Conservation (phyloP, 1,140 invertebrate genomes). For the Chlorops oryzae region DNA sequence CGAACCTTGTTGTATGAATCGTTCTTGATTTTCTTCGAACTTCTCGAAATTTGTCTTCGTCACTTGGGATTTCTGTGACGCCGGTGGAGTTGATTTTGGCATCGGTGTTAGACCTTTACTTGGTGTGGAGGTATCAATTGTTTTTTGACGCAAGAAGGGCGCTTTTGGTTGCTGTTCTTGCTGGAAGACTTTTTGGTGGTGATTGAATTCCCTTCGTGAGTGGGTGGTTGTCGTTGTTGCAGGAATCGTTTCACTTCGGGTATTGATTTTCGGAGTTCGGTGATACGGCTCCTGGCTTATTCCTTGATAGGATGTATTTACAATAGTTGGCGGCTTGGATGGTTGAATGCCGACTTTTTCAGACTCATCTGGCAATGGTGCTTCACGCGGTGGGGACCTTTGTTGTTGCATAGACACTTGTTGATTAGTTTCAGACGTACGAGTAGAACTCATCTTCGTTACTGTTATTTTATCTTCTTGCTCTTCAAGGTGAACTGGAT, state of each 20-base stretch:
- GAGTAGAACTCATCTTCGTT: too few relatives aligned
- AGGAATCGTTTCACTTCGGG: slow-evolving; percentile 26
- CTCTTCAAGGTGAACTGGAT: slow-evolving; percentile 20
- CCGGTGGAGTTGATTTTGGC: too few relatives aligned
- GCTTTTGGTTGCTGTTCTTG: slow-evolving; percentile 6
- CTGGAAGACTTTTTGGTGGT: slow-evolving; percentile 1
- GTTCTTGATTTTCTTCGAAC: too few relatives aligned
- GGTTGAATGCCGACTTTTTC: too few relatives aligned
- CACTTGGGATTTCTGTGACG: too few relatives aligned
- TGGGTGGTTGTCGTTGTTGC: slow-evolving; percentile 13
- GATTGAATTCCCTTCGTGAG: not conserved
- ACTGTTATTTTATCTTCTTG: too few relatives aligned
- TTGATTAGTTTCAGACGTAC: not conserved
- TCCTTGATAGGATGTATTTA: slow-evolving; percentile 24
- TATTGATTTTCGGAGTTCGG: slow-evolving; percentile 17
- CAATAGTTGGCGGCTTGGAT: slow-evolving; percentile 8
- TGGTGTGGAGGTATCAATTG: too few relatives aligned
- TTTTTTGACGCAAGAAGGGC: not conserved
- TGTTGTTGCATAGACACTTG: not conserved
- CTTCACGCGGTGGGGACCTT: not conserved
- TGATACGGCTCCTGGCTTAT: slow-evolving; percentile 7
- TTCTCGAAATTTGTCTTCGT: too few relatives aligned
- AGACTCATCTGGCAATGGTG: too few relatives aligned
- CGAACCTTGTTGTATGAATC: not conserved
- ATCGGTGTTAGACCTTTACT: too few relatives aligned